Evolutionary conservation across 2,113 vertebrate species (phyloP).

Genomic region (Polyodon spathula): DNA sequence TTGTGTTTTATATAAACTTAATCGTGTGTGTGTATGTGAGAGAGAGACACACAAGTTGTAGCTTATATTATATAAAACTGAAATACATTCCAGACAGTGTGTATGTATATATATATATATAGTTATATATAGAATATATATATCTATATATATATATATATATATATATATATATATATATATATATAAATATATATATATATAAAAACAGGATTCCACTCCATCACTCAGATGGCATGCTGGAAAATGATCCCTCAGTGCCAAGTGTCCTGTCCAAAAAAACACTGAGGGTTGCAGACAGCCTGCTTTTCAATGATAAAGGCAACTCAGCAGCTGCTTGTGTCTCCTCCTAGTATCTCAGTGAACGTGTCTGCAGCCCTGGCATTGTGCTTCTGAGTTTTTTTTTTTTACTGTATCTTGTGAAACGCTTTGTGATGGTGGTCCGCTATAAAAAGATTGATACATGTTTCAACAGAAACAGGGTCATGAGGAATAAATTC

Average conservation of each 20-base stretch:
- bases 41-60: neutral
- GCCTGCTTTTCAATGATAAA: slow-evolving; percentile 2
- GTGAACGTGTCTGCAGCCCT: neutral
- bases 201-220: neutral
- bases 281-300: neutral
- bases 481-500: too few species aligned
- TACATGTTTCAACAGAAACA: too few species aligned
- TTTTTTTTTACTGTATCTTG: too few species aligned
- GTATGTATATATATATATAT: too few species aligned
- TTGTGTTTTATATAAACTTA: too few species aligned
- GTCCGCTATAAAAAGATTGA: too few species aligned
- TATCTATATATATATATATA: too few species aligned
- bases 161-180: too few species aligned
- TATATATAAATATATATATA: too few species aligned
- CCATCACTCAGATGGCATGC: neutral
- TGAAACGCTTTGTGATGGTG: too few species aligned
- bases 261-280: slow-evolving; percentile 2
- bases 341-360: neutral
- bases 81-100: slow-evolving; percentile 3
- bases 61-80: slow-evolving; percentile 3
- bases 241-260: neutral
- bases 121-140: too few species aligned
- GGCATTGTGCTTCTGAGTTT: too few species aligned
- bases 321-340: neutral
- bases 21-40: neutral